A percentile compares a stretch with the other conserved stretches of the same genome.
Evolutionary conservation across 1,140 invertebrate species (phyloP).

Genomic region (Ephestia elutella): DNA sequence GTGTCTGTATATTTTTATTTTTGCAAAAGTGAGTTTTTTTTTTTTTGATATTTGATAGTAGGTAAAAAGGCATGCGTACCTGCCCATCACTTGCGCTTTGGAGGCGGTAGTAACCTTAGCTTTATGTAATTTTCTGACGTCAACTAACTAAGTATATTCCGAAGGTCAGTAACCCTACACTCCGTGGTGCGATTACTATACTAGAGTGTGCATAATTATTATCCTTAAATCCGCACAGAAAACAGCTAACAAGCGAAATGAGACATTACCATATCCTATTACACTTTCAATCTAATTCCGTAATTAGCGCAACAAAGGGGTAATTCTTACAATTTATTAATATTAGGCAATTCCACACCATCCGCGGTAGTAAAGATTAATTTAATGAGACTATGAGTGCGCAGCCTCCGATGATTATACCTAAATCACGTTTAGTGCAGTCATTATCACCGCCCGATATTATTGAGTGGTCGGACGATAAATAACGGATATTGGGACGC

Average conservation of each 20-base stretch:
- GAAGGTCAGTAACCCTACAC: too few species aligned
- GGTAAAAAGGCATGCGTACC: too few species aligned
- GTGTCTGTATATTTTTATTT: background rate
- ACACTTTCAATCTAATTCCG: background rate
- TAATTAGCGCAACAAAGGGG: background rate
- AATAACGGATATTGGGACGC: conserved; percentile 40
- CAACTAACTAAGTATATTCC: too few species aligned
- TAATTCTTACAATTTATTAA: background rate
- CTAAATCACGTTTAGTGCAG: conserved; percentile 64
- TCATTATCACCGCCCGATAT: conserved; percentile 46
- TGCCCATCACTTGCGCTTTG: too few species aligned
- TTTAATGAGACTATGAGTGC: conserved; percentile 3
- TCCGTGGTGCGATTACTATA: too few species aligned
- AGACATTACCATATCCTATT: background rate
- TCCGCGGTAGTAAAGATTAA: background rate
- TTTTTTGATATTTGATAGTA: too few species aligned
- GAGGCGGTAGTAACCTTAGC: too few species aligned
- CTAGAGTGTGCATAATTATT: too few species aligned
- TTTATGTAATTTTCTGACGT: too few species aligned
- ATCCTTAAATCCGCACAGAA: too few species aligned
- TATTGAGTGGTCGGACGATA: conserved; percentile 52
- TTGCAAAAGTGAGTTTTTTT: too few species aligned
- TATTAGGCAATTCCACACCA: conserved; percentile 3
- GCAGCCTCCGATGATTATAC: conserved; percentile 37
- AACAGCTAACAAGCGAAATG: background rate